Base-by-base conservation (phyloP, 2,888 invertebrate genomes). In the Entomobrya multifasciata region DNA sequence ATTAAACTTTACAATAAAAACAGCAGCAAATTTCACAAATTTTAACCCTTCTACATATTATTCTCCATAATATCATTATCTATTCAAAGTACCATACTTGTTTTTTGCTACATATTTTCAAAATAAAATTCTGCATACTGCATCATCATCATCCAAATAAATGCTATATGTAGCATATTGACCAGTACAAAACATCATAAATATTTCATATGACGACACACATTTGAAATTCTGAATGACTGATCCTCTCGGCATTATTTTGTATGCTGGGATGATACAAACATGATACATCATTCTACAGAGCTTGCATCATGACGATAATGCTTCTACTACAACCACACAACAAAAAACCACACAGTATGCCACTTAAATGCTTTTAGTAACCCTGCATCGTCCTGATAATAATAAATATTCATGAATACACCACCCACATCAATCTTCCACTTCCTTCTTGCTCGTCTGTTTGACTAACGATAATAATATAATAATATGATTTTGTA, bases 371-470 rank as follows among this genome's bases (percentile, higher is more conserved):
- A 70, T 70, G 44, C 67, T 47, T 70, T 70, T 70, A 70, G 67
- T 47, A 22, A 22, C n/a, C 17, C 44, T 70, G 67, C n/a, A 22
- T 44, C 47, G 4, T 36, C 36, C 49, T 15, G n/a, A n/a, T 15
- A 13, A 49, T 15, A 52, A 72, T 79, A 79, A 79, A 79, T 79
- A 79, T 79, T 79, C 79, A 67, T 79, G 57, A 52, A 27, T 15
- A 52, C 25, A 52, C 52, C 70, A 67, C 70, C 57, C 30, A 20
- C 80, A 81, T 81, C 80, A 81, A 70, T 81, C 80, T 81, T 72
- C 25, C n/a, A 52, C 30, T 49, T 72, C 49, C 15, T 49, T 49
- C 49, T 49, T 13, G 5, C n/a, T 36, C 36, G 36, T 36, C 36
- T 36, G 5, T 36, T 8, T 36, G 36, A 36, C 36, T 36, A 36